These are phyloP conservation scores for Drosophila pallidifrons DNA, from an alignment of 1,140 invertebrate species.

Conservation along the genomic window DNA sequence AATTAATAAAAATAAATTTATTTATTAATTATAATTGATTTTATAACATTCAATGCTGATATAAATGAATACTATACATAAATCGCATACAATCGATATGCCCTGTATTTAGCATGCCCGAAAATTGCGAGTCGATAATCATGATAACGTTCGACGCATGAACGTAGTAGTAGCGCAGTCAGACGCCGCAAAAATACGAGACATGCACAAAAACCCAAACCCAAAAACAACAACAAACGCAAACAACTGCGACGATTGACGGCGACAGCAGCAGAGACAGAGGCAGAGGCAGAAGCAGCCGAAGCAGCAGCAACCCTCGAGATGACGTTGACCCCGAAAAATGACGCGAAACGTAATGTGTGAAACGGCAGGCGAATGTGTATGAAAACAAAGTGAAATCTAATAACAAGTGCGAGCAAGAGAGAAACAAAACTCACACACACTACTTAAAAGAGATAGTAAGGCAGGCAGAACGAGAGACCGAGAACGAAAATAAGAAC, in stretches of 20 bases:
- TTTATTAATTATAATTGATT: too few relatives aligned
- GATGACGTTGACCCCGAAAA: slow-evolving; percentile 83
- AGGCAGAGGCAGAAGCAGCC: slow-evolving; percentile 38
- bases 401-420: slow-evolving; percentile 68
- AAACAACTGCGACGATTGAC: slow-evolving; percentile 53
- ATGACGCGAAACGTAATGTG: slow-evolving; percentile 81
- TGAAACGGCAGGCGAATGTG: slow-evolving; percentile 74
- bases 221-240: slow-evolving; percentile 37
- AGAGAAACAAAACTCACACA: slow-evolving; percentile 34
- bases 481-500: slow-evolving; percentile 4
- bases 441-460: slow-evolving; percentile 21
- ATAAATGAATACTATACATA: too few relatives aligned
- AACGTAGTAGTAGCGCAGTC: slow-evolving; percentile 40
- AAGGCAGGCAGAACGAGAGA: slow-evolving; percentile 9
- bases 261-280: slow-evolving; percentile 53
- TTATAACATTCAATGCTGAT: too few relatives aligned
- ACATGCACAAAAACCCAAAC: slow-evolving; percentile 52
- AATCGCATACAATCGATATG: neutral
- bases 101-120: slow-evolving; percentile 6
- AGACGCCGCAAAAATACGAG: slow-evolving; percentile 52
- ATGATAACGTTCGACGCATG: slow-evolving; percentile 35
- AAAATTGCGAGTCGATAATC: slow-evolving; percentile 24
- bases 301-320: slow-evolving; percentile 68
- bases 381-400: slow-evolving; percentile 81
- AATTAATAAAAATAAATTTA: too few relatives aligned